These are phyloP conservation scores for Acrocephalus scirpaceus DNA, from an alignment of 2,797 vertebrate genomes.

Conservation along the genomic window DNA sequence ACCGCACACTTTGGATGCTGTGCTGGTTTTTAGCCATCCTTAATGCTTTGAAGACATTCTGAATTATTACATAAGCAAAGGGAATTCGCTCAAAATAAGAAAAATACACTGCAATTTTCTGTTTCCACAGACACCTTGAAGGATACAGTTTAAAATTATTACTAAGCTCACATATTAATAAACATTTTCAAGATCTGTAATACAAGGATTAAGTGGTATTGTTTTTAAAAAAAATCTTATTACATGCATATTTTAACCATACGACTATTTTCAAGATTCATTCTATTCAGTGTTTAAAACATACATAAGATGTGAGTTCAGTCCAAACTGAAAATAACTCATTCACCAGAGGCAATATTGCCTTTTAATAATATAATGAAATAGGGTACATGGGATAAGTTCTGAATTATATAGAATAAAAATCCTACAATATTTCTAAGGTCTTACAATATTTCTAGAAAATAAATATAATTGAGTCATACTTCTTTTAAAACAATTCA, in stretches of 20 bases:
- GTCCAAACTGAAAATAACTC: neutral
- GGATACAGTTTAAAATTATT: neutral
- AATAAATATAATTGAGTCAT: neutral
- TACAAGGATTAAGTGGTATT: neutral
- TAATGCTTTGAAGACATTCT: constrained; percentile 46
- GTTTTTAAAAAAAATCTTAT: neutral
- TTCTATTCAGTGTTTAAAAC: neutral
- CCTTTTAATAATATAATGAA: neutral
- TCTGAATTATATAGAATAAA: neutral
- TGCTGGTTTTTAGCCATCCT: constrained; percentile 66
- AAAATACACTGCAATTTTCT: neutral
- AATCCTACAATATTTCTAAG: neutral
- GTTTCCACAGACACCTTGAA: neutral
- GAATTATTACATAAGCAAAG: neutral
- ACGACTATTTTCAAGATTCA: neutral
- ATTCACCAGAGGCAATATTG: neutral
- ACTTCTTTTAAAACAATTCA: neutral
- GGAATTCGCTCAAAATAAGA: neutral
- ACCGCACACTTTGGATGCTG: neutral
- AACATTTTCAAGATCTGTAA: neutral
- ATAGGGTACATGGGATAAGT: neutral
- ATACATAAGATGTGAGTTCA: neutral
- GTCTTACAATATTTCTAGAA: neutral
- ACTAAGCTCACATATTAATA: neutral
- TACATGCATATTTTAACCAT: neutral